Evolutionary conservation across 2,888 invertebrate species (phyloP), one percentile per base, ranked within the genome.

Genomic region (Apeira syringaria): DNA sequence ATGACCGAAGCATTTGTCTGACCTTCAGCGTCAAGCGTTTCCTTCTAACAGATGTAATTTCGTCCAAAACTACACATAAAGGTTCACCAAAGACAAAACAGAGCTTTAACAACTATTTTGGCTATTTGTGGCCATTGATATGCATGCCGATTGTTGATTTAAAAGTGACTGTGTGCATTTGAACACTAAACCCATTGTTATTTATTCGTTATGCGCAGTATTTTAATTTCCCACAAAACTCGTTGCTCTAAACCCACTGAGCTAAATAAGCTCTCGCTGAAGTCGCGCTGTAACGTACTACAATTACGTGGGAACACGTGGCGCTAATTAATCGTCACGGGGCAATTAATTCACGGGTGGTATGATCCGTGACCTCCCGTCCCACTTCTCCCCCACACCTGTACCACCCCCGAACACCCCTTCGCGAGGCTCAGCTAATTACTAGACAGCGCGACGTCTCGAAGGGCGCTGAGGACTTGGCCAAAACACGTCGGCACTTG

Each of bases 331-430:
- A 88, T 87, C 82, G 84, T 84, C 78, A 77, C 72, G 71, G 71
- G 61, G 64, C 84, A 74, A 87, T 88, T 87, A 87, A 84, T 85
- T 85, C 80, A 64, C 79, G 80, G 78, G 80, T 84, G 81, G 85
- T 84, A 86, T 86, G 83, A 86, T 81, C 80, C 80, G 74, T 64
- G 65, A 57, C 64, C 66, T 29, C 56, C 69, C 61, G 56, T 37
- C 24, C 28, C 47, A 11, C 28, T 41, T 20, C 28, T 32, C 35
- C 29, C 26, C 24, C 15, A 42, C 43, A 42, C 48, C 35, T 31
- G 20, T 24, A 34, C 20, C 28, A 24, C 62, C 53, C 7, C 55
- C 53, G 59, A 52, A 52, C 49, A 53, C 58, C 57, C 58, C 56
- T 53, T 37, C 39, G 40, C 51, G 47, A 40, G 59, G 61, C 57